A percentile compares a stretch with the other conserved stretches of the same genome.
These are phyloP conservation scores for Thymelicus lineola DNA, from an alignment of 2,888 invertebrate genomes.

Conservation along the genomic window DNA sequence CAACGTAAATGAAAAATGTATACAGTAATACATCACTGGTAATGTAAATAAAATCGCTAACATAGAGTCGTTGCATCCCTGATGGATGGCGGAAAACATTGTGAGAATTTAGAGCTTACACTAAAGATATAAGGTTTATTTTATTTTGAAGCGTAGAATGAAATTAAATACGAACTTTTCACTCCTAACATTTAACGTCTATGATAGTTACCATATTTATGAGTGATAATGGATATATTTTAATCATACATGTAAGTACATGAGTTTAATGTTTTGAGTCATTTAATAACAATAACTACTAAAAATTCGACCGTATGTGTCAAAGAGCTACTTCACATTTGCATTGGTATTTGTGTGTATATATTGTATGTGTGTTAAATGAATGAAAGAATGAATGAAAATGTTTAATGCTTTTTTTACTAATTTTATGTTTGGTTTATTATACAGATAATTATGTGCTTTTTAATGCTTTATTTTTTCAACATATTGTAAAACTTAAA, in stretches of 20 bases:
- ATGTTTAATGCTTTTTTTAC: no score
- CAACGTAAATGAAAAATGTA: conserved; percentile 45
- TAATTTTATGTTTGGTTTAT: no score
- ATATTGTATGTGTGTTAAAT: no score
- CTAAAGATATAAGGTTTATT: background rate
- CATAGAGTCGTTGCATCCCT: conserved; percentile 45
- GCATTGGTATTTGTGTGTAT: no score
- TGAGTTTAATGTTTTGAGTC: no score
- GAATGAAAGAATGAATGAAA: no score
- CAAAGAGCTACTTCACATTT: no score
- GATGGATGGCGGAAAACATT: conserved; percentile 4
- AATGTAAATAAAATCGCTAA: conserved; percentile 53
- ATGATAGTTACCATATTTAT: background rate
- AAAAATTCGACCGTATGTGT: no score
- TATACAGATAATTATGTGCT: no score
- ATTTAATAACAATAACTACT: no score
- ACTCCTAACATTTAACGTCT: background rate
- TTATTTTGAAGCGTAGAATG: background rate
- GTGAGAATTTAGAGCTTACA: conserved; percentile 1
- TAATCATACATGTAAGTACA: background rate
- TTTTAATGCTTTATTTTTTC: no score
- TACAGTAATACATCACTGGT: conserved; percentile 41
- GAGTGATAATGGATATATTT: background rate
- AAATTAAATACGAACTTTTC: background rate
- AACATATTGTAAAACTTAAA: no score